phyloP scores from a whole-genome alignment of 2,888 invertebrate species.

The Anagyrus pseudococci region DNA sequence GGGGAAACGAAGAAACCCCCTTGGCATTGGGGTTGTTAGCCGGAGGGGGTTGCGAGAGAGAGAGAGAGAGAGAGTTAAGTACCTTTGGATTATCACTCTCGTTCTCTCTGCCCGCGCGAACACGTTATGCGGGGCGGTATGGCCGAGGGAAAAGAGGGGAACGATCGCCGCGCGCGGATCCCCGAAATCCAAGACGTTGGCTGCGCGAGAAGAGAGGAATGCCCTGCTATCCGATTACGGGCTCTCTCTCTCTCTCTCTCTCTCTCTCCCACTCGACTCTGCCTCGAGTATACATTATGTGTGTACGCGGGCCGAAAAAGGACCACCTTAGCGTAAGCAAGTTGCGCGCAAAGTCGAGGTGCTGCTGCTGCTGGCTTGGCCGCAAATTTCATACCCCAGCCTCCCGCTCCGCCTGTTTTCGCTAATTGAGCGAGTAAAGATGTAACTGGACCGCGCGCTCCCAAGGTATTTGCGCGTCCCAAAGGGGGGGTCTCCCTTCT shows the following conservation, averaged over 20 bases:
- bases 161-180: constrained; percentile 30
- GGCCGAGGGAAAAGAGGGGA: neutral
- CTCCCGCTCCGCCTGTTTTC: constrained; percentile 57
- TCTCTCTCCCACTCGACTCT: neutral
- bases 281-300: too few species aligned
- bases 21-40: too few species aligned
- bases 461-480: constrained; percentile 58
- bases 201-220: constrained; percentile 49
- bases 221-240: constrained; percentile 49
- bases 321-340: constrained; percentile 59
- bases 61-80: neutral
- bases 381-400: too few species aligned
- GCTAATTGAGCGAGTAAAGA: constrained; percentile 62
- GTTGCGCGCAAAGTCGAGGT: too few species aligned
- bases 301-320: too few species aligned
- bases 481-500: too few species aligned
- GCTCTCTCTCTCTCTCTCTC: neutral
- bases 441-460: constrained; percentile 59
- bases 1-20: too few species aligned
- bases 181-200: constrained; percentile 57
- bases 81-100: too few species aligned
- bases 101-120: too few species aligned
- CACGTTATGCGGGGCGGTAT: neutral
- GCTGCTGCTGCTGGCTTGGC: too few species aligned
- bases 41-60: too few species aligned